Evolutionary conservation across 2,797 vertebrate genomes (phyloP), one percentile per base, ranked within the genome.

Genomic region (Urocyon cinereoargenteus): DNA sequence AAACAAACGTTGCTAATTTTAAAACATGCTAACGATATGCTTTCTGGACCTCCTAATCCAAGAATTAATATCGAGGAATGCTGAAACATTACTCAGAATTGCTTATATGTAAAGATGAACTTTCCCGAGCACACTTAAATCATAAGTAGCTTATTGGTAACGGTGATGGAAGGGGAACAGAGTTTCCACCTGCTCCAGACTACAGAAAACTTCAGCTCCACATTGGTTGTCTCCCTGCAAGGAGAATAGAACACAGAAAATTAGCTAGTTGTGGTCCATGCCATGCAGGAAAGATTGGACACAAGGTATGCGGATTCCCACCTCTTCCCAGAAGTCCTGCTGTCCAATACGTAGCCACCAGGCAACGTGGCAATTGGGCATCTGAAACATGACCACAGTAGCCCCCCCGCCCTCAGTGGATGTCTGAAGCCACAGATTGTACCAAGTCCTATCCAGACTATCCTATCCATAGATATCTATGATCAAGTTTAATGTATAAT

Each of bases 1-100:
- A 55, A 36, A 13, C 36, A 75, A 75, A 57, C 66, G 49, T 62
- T 57, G 22, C 34, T 57, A 75, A 90, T 64, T 94, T 75, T 73
- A 45, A 83, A 94, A 77, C 19, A 66, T 1, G 1, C 34, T 11
- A 83, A 83, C 34, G 64, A 73, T n/a, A 75, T 45, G 10, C 28
- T 53, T 31, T 36, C 14, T 40, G 61, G 14, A 55, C n/a, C 51
- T 62, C 34, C 45, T 34, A 73, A 55, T 61, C 57, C 22, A 75
- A 77, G 85, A 92, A 77, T 24, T n/a, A 72, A 26, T 22, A 34
- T 8, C 26, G 57, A 40, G 55, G n/a, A 51, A 28, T 84, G 75
- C n/a, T 62, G 16, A 88, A 81, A 73, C 36, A 78, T 36, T 64
- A 36, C 36, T 55, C 49, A 40, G 77, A 88, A 24, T 77, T 62